Evolutionary conservation across 2,113 vertebrate genomes (phyloP).

Genomic region (Rhineura floridana): DNA sequence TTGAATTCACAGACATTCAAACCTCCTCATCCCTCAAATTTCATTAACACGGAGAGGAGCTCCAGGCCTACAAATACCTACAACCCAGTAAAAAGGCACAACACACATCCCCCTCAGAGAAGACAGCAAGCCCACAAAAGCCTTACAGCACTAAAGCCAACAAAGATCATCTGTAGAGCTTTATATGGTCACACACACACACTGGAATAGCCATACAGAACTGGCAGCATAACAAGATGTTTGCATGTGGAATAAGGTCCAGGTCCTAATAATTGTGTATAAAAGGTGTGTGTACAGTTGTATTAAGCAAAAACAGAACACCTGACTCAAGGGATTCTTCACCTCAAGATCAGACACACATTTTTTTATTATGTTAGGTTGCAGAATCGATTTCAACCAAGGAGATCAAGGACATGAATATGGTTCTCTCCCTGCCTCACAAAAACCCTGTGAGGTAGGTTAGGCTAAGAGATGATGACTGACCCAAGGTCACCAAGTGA

Average conservation of each 20-base stretch:
- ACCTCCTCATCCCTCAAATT: not conserved
- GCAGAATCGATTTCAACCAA: too few species aligned
- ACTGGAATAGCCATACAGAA: not conserved
- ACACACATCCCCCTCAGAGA: too few species aligned
- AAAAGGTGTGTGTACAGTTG: not conserved
- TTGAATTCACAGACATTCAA: slow-evolving; percentile 7
- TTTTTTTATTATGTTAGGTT: too few species aligned
- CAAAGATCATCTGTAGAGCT: not conserved
- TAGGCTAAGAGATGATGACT: too few species aligned
- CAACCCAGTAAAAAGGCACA: not conserved
- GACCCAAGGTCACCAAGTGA: too few species aligned
- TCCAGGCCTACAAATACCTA: not conserved
- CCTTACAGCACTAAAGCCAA: not conserved
- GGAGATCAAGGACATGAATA: too few species aligned
- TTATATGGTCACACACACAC: not conserved
- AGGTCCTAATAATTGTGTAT: not conserved
- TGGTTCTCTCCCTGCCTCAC: too few species aligned
- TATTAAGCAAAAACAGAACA: not conserved
- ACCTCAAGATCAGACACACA: not conserved
- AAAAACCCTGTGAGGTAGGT: too few species aligned
- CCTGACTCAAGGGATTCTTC: too few species aligned
- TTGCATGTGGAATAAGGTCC: not conserved
- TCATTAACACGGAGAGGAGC: not conserved
- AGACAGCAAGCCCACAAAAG: not conserved
- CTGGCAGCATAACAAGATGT: not conserved